These are phyloP conservation scores for Otocyon megalotis DNA, from an alignment of 2,113 vertebrate species.

Conservation along the genomic window DNA sequence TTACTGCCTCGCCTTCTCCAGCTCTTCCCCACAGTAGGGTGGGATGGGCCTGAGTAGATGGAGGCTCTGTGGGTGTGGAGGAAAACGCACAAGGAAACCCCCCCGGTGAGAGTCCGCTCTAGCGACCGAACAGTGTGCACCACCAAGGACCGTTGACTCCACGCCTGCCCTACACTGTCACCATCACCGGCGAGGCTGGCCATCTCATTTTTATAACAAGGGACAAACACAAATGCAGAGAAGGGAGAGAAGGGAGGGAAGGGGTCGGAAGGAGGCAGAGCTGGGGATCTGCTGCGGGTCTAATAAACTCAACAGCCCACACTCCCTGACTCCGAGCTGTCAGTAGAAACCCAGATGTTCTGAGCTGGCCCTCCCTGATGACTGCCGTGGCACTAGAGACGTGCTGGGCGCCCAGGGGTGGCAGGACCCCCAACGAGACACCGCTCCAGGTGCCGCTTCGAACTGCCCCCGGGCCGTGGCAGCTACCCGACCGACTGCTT, in stretches of 20 bases:
- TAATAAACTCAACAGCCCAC: fast-evolving
- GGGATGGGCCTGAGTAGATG: not conserved
- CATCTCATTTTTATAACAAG: not conserved
- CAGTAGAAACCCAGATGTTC: not conserved
- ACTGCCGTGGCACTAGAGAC: fast-evolving
- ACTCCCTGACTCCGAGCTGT: too few relatives aligned
- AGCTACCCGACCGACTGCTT: not conserved
- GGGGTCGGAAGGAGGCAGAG: not conserved
- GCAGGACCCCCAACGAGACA: fast-evolving
- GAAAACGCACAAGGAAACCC: not conserved
- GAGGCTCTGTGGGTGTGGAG: not conserved
- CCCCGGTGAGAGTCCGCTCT: not conserved
- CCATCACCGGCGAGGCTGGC: fast-evolving
- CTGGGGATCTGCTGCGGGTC: fast-evolving
- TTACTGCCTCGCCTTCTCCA: not conserved
- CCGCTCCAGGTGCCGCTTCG: not conserved
- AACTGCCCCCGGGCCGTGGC: not conserved
- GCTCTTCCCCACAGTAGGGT: not conserved
- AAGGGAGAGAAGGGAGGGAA: not conserved
- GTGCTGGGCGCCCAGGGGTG: fast-evolving
- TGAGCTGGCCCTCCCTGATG: fast-evolving
- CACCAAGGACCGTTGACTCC: fast-evolving
- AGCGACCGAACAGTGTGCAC: not conserved
- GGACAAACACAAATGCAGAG: not conserved
- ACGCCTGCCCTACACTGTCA: not conserved